These are phyloP conservation scores for Pteropus alecto DNA, from an alignment of 2,113 vertebrate species.

Conservation along the genomic window DNA sequence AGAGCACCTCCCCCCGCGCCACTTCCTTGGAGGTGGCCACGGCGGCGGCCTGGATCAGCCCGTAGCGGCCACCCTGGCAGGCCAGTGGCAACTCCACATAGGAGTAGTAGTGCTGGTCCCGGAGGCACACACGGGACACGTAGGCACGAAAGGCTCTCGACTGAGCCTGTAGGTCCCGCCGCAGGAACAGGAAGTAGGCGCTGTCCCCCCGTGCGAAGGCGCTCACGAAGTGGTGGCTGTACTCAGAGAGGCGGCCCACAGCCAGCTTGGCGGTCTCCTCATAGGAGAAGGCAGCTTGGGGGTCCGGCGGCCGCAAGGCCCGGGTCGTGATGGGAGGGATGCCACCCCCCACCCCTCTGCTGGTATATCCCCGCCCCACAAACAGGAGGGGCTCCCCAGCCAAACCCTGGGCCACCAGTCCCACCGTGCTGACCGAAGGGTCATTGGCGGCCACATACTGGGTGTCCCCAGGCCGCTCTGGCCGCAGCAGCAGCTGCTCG, in stretches of 20 bases:
- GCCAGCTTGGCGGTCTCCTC: constrained; percentile 97
- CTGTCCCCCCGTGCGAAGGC: constrained; percentile 90
- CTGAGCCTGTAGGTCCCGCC: constrained; percentile 92
- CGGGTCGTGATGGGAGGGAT: constrained; percentile 96
- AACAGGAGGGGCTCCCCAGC: constrained; percentile 90
- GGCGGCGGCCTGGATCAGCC: constrained; percentile 92
- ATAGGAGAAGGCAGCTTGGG: constrained; percentile 95
- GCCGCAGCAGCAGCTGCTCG: constrained; percentile 86
- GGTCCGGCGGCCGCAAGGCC: constrained; percentile 85
- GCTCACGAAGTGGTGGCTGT: constrained; percentile 96
- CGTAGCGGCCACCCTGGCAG: constrained; percentile 88
- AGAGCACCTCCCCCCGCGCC: constrained; percentile 83
- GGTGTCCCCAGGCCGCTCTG: constrained; percentile 93
- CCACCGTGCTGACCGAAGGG: constrained; percentile 95
- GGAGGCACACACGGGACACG: constrained; percentile 93
- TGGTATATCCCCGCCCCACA: constrained; percentile 96
- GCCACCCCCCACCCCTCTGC: constrained; percentile 88
- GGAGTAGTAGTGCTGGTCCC: constrained; percentile 95
- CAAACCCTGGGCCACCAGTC: constrained; percentile 89
- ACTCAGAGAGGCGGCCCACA: constrained; percentile 94
- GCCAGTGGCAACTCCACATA: constrained; percentile 95
- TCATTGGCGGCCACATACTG: constrained; percentile 98
- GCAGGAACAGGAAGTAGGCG: constrained; percentile 96
- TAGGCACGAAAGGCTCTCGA: constrained; percentile 95
- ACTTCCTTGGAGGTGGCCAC: constrained; percentile 80